Base-by-base conservation (phyloP, 2,797 vertebrate species). In the Jordanella pulchra region DNA sequence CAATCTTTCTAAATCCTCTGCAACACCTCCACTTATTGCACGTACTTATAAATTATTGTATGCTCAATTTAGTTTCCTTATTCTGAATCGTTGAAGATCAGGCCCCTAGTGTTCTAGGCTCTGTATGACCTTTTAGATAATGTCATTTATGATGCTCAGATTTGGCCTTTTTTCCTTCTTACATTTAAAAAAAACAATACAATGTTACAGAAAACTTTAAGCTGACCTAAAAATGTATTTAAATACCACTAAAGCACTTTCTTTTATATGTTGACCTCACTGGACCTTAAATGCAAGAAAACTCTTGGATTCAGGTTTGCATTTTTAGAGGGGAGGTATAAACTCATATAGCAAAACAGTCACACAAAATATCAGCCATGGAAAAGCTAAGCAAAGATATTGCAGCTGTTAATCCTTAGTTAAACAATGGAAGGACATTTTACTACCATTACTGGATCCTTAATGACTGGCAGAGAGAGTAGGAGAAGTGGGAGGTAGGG, bases 181-280 rank as follows among this genome's bases (percentile, higher is more conserved):
- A 32, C 28, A 70, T 48, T 64, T 39, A 21, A 2, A 12, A 25
- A 64, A 48, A 71, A 53, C 47, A 42, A 42, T 42, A 27, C 48
- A 18, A 18, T 32, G 17, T 51, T 50, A 28, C 25, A 71, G 48
- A 39, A 44, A 42, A 44, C 25, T 44, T 61, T 44, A 54, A 35
- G 48, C 7, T 54, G 32, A 72, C 18, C 47, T 53, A 14, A 28
- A 39, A 42, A 63, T 54, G 25, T 21, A 17, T n/a, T 50, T 64
- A 44, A 71, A 53, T 71, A 64, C 69, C 58, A 71, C 14, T 32
- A 54, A 3, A 32, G n/a, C 30, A 3, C n/a, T 17, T 45, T 58
- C 11, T 58, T 18, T 28, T n/a, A 50, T 51, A 39, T 30, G 14
- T 58, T 63, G n/a, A 69, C 44, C 27, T 58, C 23, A 32, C 50